Conservation (phyloP, 1,140 invertebrate species). For the Luehdorfia chinensis region DNA sequence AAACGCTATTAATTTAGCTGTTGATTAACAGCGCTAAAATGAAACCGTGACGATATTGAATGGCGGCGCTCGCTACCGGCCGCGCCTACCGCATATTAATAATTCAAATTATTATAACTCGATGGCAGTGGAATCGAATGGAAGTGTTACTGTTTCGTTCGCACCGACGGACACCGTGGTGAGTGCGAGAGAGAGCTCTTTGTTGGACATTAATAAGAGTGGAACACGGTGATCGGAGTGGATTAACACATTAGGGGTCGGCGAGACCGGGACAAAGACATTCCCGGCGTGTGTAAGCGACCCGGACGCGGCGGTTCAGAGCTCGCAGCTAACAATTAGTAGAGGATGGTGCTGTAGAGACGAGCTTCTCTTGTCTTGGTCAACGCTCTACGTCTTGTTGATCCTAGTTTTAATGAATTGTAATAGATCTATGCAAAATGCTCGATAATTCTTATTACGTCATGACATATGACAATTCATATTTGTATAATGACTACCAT, state of each 20-base stretch:
- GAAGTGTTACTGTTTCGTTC: constrained; percentile 20
- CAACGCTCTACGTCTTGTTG: no score
- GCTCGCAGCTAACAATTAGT: not conserved
- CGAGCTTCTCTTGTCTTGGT: no score
- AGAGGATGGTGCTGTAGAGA: no score
- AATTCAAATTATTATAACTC: constrained; percentile 32
- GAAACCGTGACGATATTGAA: not conserved
- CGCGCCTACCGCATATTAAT: constrained; percentile 30
- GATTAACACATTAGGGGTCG: constrained; percentile 71
- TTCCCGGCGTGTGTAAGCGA: constrained; percentile 57
- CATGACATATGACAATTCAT: no score
- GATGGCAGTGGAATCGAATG: constrained; percentile 8
- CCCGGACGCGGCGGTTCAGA: constrained; percentile 3
- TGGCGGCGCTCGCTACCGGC: not conserved
- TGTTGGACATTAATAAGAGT: constrained; percentile 59
- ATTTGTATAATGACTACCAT: no score
- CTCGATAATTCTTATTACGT: no score
- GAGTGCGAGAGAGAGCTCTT: constrained; percentile 35
- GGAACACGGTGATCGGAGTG: constrained; percentile 62
- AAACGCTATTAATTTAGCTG: no score
- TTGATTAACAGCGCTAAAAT: not conserved
- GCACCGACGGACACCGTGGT: not conserved
- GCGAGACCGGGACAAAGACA: constrained; percentile 63
- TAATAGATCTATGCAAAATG: no score
- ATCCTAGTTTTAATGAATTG: no score